A percentile compares a stretch with the other conserved stretches of the same genome.
Evolutionary conservation across 2,888 invertebrate genomes (phyloP).

Genomic region (Diplazon laetatorius): DNA sequence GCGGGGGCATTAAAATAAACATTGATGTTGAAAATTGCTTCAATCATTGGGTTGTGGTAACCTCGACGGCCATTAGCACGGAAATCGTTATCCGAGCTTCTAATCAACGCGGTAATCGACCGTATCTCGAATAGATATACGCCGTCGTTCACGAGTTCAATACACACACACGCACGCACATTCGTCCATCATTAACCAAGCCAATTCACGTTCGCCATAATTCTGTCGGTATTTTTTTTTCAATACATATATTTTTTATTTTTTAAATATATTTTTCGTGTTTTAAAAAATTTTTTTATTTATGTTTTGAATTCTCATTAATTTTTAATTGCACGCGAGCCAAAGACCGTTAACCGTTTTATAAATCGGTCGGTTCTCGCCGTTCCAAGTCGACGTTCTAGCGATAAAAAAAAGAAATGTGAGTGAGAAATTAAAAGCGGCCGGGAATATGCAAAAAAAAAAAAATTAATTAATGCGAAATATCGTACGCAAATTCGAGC

Average conservation of each 20-base stretch:
- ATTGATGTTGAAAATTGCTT: not conserved
- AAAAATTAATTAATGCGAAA: slow-evolving; percentile 14
- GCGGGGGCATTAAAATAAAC: too few relatives aligned
- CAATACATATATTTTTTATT: too few relatives aligned
- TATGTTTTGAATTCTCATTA: slow-evolving; percentile 69
- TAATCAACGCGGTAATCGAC: slow-evolving; percentile 32
- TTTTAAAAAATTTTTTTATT: too few relatives aligned
- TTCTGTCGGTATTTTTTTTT: too few relatives aligned
- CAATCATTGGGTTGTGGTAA: not conserved
- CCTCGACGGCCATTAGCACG: slow-evolving; percentile 6
- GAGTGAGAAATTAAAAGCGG: too few relatives aligned
- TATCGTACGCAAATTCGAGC: too few relatives aligned
- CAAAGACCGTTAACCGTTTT: slow-evolving; percentile 24
- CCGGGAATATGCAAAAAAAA: not conserved
- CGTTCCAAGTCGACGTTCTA: too few relatives aligned
- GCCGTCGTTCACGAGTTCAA: not conserved
- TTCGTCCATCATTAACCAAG: slow-evolving; percentile 16
- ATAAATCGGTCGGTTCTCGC: too few relatives aligned
- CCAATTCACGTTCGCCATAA: slow-evolving; percentile 45
- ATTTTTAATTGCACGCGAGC: slow-evolving; percentile 52
- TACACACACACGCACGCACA: not conserved
- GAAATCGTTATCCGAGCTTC: slow-evolving; percentile 20
- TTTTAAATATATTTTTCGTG: too few relatives aligned
- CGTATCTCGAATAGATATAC: slow-evolving; percentile 6
- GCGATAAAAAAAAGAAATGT: too few relatives aligned